Conservation (phyloP, 2,888 invertebrate genomes). For the Branchellion lobata region DNA sequence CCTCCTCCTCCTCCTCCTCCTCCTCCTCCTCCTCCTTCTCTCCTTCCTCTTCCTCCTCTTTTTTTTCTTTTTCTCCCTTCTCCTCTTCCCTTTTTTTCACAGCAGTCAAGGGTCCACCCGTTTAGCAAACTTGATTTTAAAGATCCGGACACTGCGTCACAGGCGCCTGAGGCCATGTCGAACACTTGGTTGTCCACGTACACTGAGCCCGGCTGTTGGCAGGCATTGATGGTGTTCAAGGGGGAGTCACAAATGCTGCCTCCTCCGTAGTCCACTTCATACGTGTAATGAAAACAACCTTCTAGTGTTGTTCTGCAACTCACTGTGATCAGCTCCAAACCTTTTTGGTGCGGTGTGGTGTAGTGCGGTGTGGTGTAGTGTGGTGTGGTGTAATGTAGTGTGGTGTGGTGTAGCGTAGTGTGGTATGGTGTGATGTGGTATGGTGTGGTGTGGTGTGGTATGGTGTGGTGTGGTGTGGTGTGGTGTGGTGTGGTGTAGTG, state of each 20-base stretch:
- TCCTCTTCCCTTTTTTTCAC: too few species aligned
- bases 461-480: not conserved
- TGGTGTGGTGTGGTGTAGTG: not conserved
- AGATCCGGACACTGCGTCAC: constrained; percentile 62
- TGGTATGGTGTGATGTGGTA: too few species aligned
- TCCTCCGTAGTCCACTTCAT: constrained; percentile 58
- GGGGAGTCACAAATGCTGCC: constrained; percentile 72
- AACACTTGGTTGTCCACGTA: constrained; percentile 96
- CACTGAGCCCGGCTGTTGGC: constrained; percentile 91
- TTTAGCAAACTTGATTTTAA: not conserved
- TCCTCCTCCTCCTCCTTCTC: too few species aligned
- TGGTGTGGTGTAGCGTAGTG: not conserved
- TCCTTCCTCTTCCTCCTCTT: too few species aligned
- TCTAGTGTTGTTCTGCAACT: constrained; percentile 61
- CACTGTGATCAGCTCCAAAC: constrained; percentile 54
- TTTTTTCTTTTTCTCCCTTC: too few species aligned
- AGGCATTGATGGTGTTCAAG: constrained; percentile 83
- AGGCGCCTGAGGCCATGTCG: constrained; percentile 86
- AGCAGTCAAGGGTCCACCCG: not conserved
- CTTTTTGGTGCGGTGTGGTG: constrained; percentile 46
- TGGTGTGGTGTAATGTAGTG: not conserved
- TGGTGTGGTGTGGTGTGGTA: not conserved
- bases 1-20: too few species aligned
- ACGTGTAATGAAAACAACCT: constrained; percentile 60
- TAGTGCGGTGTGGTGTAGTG: not conserved